Conservation (phyloP, 2,888 invertebrate genomes). For the Drosophila paracracens region DNA sequence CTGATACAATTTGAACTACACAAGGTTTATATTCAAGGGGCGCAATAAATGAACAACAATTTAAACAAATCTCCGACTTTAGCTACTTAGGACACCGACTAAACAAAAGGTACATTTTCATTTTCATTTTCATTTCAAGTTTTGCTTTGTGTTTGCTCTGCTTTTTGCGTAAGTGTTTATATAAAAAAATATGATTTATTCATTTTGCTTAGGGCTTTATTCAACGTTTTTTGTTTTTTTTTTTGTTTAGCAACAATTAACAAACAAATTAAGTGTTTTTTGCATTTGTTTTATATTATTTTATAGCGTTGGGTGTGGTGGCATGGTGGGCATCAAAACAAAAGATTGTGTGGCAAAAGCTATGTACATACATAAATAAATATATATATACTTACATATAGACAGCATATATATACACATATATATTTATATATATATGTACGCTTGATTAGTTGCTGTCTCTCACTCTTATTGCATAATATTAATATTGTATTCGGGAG, state of each 20-base stretch:
- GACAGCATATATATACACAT: neutral
- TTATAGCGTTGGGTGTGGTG: constrained; percentile 49
- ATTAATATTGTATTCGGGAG: constrained; percentile 39
- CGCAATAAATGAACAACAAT: constrained; percentile 55
- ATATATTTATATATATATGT: constrained; percentile 3
- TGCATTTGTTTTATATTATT: constrained; percentile 14
- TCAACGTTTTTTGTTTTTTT: constrained; percentile 31
- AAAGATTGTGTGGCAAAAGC: constrained; percentile 28
- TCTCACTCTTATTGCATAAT: constrained; percentile 57
- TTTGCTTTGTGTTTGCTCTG: constrained; percentile 13
- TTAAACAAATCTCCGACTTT: constrained; percentile 37
- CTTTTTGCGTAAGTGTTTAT: constrained; percentile 19
- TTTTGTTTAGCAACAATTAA: constrained; percentile 68
- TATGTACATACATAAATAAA: neutral
- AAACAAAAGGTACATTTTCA: constrained; percentile 64
- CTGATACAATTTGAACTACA: constrained; percentile 58
- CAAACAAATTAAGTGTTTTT: constrained; percentile 62
- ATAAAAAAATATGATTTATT: constrained; percentile 55
- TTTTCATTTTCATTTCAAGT: constrained; percentile 6
- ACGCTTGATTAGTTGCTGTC: constrained; percentile 35
- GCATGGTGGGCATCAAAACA: constrained; percentile 42
- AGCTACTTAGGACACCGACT: constrained; percentile 39
- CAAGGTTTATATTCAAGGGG: constrained; percentile 21
- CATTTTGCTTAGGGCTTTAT: constrained; percentile 43
- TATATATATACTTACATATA: neutral